A percentile compares a stretch with the other conserved stretches of the same genome.
These are phyloP conservation scores for Propsilocerus akamusi DNA, from an alignment of 1,140 invertebrate species.

Conservation along the genomic window DNA sequence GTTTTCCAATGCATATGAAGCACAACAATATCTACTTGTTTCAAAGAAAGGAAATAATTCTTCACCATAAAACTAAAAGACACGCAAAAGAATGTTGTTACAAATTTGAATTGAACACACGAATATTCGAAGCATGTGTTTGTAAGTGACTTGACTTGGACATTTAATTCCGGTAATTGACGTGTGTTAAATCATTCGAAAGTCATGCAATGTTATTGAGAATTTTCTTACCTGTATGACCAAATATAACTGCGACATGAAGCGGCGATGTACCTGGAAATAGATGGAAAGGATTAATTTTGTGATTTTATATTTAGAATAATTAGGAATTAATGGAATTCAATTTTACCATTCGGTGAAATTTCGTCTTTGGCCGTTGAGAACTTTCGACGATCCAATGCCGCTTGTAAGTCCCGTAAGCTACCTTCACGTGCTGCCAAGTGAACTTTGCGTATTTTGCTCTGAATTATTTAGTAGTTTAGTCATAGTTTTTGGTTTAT, in stretches of 20 bases:
- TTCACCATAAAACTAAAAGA: too few species aligned
- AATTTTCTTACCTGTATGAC: constrained; percentile 40
- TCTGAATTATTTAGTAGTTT: constrained; percentile 28
- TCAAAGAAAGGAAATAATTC: too few species aligned
- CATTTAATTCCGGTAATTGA: too few species aligned
- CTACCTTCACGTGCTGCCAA: constrained; percentile 69
- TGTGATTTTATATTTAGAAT: neutral
- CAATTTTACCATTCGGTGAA: constrained; percentile 48
- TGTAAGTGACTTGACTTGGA: too few species aligned
- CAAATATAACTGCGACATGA: constrained; percentile 78
- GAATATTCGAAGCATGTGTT: too few species aligned
- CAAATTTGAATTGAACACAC: too few species aligned
- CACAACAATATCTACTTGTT: too few species aligned
- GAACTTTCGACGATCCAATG: constrained; percentile 78
- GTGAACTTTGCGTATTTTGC: constrained; percentile 77
- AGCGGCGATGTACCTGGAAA: constrained; percentile 46
- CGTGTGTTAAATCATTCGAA: too few species aligned
- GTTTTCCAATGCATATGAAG: too few species aligned
- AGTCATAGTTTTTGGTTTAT: neutral
- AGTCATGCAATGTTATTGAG: too few species aligned
- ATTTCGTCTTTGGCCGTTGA: constrained; percentile 64
- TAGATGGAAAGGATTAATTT: neutral
- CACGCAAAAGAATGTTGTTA: too few species aligned
- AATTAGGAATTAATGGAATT: neutral
- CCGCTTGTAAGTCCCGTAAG: constrained; percentile 61